Base-by-base conservation (phyloP, 2,797 vertebrate genomes). In the Sebastes goodei region DNA sequence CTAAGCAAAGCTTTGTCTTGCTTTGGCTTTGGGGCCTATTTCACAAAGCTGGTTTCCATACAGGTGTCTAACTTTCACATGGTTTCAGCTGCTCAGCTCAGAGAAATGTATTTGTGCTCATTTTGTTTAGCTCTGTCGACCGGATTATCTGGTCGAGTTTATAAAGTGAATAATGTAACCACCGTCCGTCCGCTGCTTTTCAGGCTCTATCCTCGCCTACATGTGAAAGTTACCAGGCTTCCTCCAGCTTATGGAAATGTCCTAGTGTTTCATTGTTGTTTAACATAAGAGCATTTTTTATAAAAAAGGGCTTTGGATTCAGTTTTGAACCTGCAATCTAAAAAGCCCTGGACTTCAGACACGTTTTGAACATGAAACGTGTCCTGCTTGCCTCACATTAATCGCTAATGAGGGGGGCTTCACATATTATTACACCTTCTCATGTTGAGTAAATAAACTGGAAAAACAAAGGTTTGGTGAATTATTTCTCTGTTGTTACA, bases 161-260 rank as follows among this genome's bases (percentile, higher is more conserved):
- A 69, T 53, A 20, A 80, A 82, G 68, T 56, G 32, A 83, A 55
- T 74, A 52, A 21, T 21, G 42, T 81, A 76, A 75, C 65, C 59
- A 56, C 12, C 14, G 49, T 77, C 30, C 79, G 68, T 87, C 61
- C 0, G 17, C 84, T 84, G 74, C 68, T 82, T 76, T 76, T 53
- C 88, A 87, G 89, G 89, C 88, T 81, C 53, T 59, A 56, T 42
- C 20, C 7, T 5, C 85, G 88, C 86, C 85, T 93, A 89, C 92
- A 95, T 95, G 95, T 96, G 92, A 96, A 96, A 95, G 93, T 95
- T 92, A 87, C 88, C 68, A 86, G 77, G 86, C 90, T 90, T 88
- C 86, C 81, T 85, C 91, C 91, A 93, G 95, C 94, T 94, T 94
- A 78, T 92, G 91, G 90, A 94, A 94, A 93, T 93, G 90, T 88